These are phyloP conservation scores for Baronia brevicornis DNA, from an alignment of 2,888 invertebrate genomes.

Conservation along the genomic window DNA sequence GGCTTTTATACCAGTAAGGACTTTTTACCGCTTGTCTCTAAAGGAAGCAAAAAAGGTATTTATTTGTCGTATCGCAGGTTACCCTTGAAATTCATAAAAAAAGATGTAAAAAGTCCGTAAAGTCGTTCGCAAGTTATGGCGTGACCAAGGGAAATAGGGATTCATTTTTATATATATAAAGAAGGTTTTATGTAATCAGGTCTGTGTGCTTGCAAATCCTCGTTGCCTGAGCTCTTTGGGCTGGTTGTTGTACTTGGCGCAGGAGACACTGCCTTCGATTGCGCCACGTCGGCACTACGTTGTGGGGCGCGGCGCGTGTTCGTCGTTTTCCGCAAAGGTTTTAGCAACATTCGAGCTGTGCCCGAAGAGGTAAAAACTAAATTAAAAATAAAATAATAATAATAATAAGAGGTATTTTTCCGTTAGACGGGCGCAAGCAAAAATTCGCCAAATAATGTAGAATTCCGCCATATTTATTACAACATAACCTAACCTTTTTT, in stretches of 20 bases:
- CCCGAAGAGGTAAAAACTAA: constrained; percentile 89
- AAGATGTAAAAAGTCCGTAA: background rate
- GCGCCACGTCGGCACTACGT: constrained; percentile 96
- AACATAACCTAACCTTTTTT: too few species aligned
- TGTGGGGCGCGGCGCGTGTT: constrained; percentile 96
- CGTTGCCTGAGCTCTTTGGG: constrained; percentile 85
- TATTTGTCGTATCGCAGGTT: background rate
- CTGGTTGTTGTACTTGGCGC: constrained; percentile 95
- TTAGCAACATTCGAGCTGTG: constrained; percentile 95
- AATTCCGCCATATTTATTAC: too few species aligned
- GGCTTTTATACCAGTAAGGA: constrained; percentile 97
- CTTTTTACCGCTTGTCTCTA: constrained; percentile 91
- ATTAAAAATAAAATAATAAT: background rate
- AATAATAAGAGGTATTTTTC: background rate
- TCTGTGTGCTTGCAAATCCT: constrained; percentile 85
- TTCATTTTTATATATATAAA: background rate
- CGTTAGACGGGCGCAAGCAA: too few species aligned
- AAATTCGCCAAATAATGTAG: too few species aligned
- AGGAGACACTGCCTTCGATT: constrained; percentile 99
- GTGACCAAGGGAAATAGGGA: too few species aligned
- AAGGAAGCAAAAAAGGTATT: constrained; percentile 89
- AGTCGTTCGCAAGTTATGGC: background rate
- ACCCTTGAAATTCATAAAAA: background rate
- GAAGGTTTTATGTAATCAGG: constrained; percentile 67
- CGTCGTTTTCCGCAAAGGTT: constrained; percentile 95